Percentiles rank a stretch among this genome's conserved stretches.
Evolutionary conservation across 2,113 vertebrate species (phyloP).

Genomic region (Pseudois nayaur): DNA sequence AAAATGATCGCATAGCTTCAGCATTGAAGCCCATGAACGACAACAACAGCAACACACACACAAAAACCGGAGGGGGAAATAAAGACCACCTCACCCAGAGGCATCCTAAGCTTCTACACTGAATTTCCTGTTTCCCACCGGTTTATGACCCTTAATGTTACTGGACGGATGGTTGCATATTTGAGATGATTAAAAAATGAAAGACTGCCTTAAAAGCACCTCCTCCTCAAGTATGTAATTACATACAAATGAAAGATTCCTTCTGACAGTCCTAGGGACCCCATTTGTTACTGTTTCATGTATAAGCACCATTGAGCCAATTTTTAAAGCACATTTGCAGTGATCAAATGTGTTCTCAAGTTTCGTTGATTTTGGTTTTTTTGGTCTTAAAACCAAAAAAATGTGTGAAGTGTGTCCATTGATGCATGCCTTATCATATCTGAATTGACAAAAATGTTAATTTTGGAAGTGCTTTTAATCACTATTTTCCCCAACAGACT

Average conservation of each 20-base stretch:
- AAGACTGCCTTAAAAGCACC: constrained; percentile 44
- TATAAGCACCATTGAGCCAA: constrained; percentile 45
- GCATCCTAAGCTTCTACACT: background rate
- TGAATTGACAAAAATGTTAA: background rate
- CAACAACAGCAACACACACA: background rate
- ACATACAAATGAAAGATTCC: constrained; percentile 25
- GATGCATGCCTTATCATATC: background rate
- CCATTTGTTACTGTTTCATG: background rate
- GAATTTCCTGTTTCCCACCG: constrained; percentile 53
- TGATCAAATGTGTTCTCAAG: constrained; percentile 16
- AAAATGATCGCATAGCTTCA: background rate
- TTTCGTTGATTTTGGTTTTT: constrained; percentile 1
- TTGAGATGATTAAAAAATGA: constrained; percentile 53
- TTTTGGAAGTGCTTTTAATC: constrained; percentile 39
- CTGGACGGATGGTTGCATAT: constrained; percentile 23
- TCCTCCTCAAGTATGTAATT: constrained; percentile 37
- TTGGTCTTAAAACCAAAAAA: constrained; percentile 23
- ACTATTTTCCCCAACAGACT: constrained; percentile 3
- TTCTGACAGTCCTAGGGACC: background rate
- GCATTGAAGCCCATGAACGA: background rate
- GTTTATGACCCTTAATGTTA: constrained; percentile 49
- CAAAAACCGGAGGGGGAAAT: background rate
- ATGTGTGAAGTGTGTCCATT: background rate
- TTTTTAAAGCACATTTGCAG: constrained; percentile 32
- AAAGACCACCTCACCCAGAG: background rate